Conservation (phyloP, 2,888 invertebrate genomes). For the Bombylius major region DNA sequence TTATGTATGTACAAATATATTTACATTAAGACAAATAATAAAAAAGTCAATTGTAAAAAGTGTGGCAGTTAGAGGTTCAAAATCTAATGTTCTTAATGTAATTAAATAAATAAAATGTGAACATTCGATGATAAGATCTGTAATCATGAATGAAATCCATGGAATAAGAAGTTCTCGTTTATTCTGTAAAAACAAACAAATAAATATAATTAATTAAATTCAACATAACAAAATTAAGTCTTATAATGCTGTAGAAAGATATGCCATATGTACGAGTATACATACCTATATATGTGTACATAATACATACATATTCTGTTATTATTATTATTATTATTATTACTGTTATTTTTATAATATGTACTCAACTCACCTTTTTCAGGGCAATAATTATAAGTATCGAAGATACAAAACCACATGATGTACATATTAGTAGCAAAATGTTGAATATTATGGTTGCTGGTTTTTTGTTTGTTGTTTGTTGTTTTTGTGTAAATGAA, state of each 20-base stretch:
- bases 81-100: constrained; percentile 49
- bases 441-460: constrained; percentile 62
- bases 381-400: constrained; percentile 54
- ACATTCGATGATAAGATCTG: constrained; percentile 54
- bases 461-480: constrained; percentile 41
- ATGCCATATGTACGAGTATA: no score
- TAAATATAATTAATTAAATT: constrained; percentile 12
- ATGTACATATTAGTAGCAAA: constrained; percentile 51
- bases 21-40: constrained; percentile 62
- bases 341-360: no score
- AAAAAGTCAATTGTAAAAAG: constrained; percentile 68
- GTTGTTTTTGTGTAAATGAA: no score
- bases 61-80: constrained; percentile 63
- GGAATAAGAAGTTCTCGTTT: constrained; percentile 56
- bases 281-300: no score
- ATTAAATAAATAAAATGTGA: constrained; percentile 53
- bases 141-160: constrained; percentile 55
- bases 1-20: no score
- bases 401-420: constrained; percentile 54
- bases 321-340: not conserved
- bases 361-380: constrained; percentile 47
- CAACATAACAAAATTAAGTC: no score
- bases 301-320: not conserved
- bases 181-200: constrained; percentile 43
- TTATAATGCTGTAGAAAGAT: no score